A percentile compares a stretch with the other conserved stretches of the same genome.
These are phyloP conservation scores for Spodoptera littoralis DNA, from an alignment of 2,888 invertebrate species.

Conservation along the genomic window DNA sequence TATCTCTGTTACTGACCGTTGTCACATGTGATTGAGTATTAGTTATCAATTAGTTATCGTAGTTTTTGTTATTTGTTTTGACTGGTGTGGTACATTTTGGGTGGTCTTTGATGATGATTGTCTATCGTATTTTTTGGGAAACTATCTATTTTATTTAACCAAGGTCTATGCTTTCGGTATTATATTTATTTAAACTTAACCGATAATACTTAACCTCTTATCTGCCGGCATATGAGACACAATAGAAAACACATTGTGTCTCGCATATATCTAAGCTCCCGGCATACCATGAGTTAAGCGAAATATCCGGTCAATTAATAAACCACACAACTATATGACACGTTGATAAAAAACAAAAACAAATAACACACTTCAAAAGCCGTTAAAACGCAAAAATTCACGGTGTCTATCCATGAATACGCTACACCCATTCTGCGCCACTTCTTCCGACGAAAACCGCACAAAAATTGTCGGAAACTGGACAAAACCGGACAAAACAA, in stretches of 20 bases:
- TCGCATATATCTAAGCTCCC: no score
- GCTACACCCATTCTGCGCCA: constrained; percentile 20
- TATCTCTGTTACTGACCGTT: constrained; percentile 25
- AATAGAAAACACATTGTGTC: no score
- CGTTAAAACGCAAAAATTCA: constrained; percentile 5
- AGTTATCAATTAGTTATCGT: constrained; percentile 43
- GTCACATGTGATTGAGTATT: constrained; percentile 45
- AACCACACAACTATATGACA: not conserved
- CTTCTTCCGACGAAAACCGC: constrained; percentile 37
- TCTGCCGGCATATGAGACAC: no score
- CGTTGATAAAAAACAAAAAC: not conserved
- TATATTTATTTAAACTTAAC: no score
- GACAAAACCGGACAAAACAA: constrained; percentile 51
- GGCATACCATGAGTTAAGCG: no score
- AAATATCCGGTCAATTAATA: not conserved
- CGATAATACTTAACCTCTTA: no score
- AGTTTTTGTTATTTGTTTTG: not conserved
- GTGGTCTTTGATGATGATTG: not conserved
- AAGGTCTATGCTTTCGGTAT: no score
- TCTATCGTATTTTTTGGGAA: no score
- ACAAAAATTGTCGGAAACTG: constrained; percentile 38
- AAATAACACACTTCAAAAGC: constrained; percentile 6
- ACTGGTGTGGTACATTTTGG: not conserved
- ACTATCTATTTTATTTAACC: not conserved
- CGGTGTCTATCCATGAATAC: constrained; percentile 25